phyloP scores from a whole-genome alignment of 2,888 invertebrate species.

The Gortyna flavago region DNA sequence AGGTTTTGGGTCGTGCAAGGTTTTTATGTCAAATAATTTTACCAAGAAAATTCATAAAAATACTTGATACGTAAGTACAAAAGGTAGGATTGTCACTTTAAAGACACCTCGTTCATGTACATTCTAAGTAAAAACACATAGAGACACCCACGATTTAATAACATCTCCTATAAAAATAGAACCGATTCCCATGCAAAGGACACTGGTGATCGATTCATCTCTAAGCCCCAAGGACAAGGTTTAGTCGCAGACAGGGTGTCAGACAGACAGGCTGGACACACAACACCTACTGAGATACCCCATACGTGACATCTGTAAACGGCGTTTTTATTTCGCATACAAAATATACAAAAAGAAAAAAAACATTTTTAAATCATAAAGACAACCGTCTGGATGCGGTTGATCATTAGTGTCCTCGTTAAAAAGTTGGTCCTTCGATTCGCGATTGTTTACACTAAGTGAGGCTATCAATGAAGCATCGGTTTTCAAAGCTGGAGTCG shows the following conservation, averaged over 20 bases:
- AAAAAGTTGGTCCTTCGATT: neutral
- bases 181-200: slow-evolving; percentile 48
- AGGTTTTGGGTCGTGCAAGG: neutral
- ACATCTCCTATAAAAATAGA: slow-evolving; percentile 35
- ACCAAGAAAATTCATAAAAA: neutral
- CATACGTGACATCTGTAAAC: slow-evolving; percentile 31
- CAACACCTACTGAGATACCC: slow-evolving; percentile 46
- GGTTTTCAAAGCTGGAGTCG: neutral
- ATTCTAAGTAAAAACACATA: neutral
- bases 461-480: neutral
- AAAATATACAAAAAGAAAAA: neutral
- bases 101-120: neutral
- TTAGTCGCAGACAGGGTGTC: slow-evolving; percentile 66
- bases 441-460: neutral
- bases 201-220: slow-evolving; percentile 58
- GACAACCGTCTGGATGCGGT: neutral
- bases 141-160: neutral
- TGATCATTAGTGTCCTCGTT: neutral
- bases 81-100: neutral
- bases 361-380: neutral
- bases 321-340: slow-evolving; percentile 7
- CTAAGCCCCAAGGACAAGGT: slow-evolving; percentile 67
- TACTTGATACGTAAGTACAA: no score
- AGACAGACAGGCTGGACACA: slow-evolving; percentile 68
- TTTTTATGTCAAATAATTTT: neutral